Evolutionary conservation across 2,888 invertebrate genomes (phyloP).

Genomic region (Perizoma affinitatum): DNA sequence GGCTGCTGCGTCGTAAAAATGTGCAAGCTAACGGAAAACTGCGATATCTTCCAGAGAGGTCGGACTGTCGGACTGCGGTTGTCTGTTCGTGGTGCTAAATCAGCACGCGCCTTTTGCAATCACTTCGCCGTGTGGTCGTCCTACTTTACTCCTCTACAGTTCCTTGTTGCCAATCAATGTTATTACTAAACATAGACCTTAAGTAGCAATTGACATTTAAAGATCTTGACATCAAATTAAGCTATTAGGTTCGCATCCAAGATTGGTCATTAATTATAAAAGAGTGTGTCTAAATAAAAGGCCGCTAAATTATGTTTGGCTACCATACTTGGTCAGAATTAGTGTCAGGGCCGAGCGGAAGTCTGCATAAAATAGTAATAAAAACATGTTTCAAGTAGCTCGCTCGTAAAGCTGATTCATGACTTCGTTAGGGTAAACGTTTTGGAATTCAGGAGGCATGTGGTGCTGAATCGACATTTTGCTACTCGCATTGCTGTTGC

Average conservation of each 20-base stretch:
- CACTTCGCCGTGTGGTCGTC: neutral
- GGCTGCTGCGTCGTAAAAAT: conserved; percentile 63
- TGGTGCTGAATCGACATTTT: conserved; percentile 32
- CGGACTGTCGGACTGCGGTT: conserved; percentile 26
- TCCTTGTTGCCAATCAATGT: conserved; percentile 7
- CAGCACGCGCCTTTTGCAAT: conserved; percentile 22
- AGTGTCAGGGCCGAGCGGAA: conserved; percentile 40
- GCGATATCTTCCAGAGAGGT: conserved; percentile 37
- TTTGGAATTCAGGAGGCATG: conserved; percentile 26
- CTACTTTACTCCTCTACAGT: conserved; percentile 10
- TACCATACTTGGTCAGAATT: conserved; percentile 34
- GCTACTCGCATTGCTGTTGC: conserved; percentile 15
- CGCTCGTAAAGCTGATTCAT: conserved; percentile 33
- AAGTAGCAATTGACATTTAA: conserved; percentile 22
- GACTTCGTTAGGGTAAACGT: conserved; percentile 25
- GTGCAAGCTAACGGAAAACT: conserved; percentile 72
- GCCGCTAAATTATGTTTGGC: conserved; percentile 26
- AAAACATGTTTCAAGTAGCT: conserved; percentile 34
- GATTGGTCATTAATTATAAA: conserved; percentile 22
- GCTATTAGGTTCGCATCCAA: conserved; percentile 16
- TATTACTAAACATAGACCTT: conserved; percentile 13
- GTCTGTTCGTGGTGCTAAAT: conserved; percentile 26
- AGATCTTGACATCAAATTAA: conserved; percentile 20
- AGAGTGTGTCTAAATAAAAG: conserved; percentile 18
- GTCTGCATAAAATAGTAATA: conserved; percentile 40